Evolutionary conservation across 2,113 vertebrate genomes (phyloP).

Genomic region (Pampusana beccarii): DNA sequence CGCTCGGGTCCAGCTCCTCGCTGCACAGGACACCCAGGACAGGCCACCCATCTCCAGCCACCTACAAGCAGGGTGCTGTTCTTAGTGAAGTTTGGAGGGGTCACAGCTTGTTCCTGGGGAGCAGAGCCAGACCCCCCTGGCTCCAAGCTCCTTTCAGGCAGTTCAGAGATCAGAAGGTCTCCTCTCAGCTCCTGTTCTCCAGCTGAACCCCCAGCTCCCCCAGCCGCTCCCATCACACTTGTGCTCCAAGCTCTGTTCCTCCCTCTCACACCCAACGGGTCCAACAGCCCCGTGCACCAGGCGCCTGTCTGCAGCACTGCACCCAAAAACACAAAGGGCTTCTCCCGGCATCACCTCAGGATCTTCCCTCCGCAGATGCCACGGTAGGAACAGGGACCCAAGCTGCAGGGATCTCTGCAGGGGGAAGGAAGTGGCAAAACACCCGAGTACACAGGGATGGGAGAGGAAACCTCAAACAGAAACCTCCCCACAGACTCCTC

Average conservation of each 20-base stretch:
- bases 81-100: background rate
- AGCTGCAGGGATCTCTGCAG: background rate
- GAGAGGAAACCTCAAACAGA: conserved; percentile 9
- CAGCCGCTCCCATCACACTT: too few species aligned
- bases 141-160: too few species aligned
- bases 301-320: background rate
- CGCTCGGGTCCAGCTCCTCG: background rate
- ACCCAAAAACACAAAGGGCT: background rate
- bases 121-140: too few species aligned
- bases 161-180: too few species aligned
- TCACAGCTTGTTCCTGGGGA: too few species aligned
- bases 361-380: rapidly evolving
- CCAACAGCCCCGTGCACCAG: background rate
- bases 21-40: background rate
- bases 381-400: background rate
- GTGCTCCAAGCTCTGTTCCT: rapidly evolving
- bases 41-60: background rate
- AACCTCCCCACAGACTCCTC: rapidly evolving
- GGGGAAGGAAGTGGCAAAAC: background rate
- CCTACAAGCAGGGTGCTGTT: background rate
- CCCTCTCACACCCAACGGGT: rapidly evolving
- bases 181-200: too few species aligned
- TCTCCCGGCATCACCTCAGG: background rate
- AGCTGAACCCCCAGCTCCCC: too few species aligned
- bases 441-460: background rate